phyloP scores from a whole-genome alignment of 1,140 invertebrate species.

The Cardiocondyla obscurior region DNA sequence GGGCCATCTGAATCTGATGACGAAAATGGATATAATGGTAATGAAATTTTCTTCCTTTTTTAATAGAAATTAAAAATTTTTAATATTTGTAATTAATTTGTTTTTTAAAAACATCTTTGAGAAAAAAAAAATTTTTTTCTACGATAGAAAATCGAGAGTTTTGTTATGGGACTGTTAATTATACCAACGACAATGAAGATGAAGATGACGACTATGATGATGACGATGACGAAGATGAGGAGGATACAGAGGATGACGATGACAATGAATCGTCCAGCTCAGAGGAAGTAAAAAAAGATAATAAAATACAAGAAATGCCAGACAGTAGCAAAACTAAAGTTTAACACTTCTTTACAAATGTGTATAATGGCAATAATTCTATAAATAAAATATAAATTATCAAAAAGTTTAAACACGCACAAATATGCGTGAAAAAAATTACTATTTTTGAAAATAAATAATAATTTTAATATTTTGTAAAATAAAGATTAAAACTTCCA shows the following conservation, averaged over 20 bases:
- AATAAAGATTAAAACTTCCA: neutral
- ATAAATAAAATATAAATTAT: neutral
- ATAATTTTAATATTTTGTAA: slow-evolving; percentile 22
- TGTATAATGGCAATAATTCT: slow-evolving; percentile 29
- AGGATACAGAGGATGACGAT: slow-evolving; percentile 80
- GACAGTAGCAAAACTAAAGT: slow-evolving; percentile 31
- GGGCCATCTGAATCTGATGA: slow-evolving; percentile 82
- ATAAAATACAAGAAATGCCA: slow-evolving; percentile 4
- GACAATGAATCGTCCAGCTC: slow-evolving; percentile 76
- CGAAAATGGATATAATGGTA: slow-evolving; percentile 80
- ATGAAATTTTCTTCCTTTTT: slow-evolving; percentile 6
- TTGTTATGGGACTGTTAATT: slow-evolving; percentile 82
- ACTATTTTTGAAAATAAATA: neutral
- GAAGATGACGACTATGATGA: slow-evolving; percentile 78
- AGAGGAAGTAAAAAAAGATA: slow-evolving; percentile 51
- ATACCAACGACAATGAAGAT: slow-evolving; percentile 82
- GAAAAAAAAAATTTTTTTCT: neutral
- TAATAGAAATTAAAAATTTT: neutral
- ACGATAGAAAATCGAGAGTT: slow-evolving; percentile 74
- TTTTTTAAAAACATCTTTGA: neutral
- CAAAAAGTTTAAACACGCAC: neutral
- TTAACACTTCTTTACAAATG: slow-evolving; percentile 22
- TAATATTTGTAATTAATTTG: neutral
- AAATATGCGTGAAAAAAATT: neutral
- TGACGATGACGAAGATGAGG: slow-evolving; percentile 85